Evolutionary conservation across 2,113 vertebrate species (phyloP).

Genomic region (Condylura cristata): DNA sequence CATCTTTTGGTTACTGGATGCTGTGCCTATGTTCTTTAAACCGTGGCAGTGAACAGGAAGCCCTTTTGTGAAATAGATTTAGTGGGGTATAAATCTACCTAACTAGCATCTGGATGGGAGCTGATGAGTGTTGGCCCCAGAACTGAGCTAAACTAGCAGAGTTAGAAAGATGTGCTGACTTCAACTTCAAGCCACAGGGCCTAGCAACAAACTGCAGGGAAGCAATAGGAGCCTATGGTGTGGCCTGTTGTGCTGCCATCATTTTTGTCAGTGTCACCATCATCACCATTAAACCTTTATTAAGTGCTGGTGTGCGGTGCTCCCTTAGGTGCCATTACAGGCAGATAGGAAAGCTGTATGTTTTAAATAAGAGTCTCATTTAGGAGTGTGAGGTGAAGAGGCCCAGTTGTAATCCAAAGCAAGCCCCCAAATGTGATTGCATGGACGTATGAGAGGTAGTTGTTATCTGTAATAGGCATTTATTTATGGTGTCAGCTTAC

Average conservation of each 20-base stretch:
- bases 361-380: slow-evolving; percentile 29
- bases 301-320: not conserved
- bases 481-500: not conserved
- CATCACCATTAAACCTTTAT: slow-evolving; percentile 57
- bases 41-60: not conserved
- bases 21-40: slow-evolving; percentile 8
- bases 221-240: not conserved
- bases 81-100: slow-evolving; percentile 46
- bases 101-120: not conserved
- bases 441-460: not conserved
- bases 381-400: not conserved
- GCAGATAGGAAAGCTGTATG: slow-evolving; percentile 50
- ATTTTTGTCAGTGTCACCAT: slow-evolving; percentile 17
- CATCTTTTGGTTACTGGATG: not conserved
- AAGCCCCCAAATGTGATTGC: not conserved
- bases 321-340: not conserved
- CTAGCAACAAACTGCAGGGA: slow-evolving; percentile 17
- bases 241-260: not conserved
- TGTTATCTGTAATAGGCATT: not conserved
- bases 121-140: not conserved
- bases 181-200: not conserved
- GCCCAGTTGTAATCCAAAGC: not conserved
- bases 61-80: slow-evolving; percentile 18
- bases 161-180: slow-evolving; percentile 18
- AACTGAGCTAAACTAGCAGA: not conserved